phyloP scores from a whole-genome alignment of 2,888 invertebrate genomes.

The Diploptera punctata region DNA sequence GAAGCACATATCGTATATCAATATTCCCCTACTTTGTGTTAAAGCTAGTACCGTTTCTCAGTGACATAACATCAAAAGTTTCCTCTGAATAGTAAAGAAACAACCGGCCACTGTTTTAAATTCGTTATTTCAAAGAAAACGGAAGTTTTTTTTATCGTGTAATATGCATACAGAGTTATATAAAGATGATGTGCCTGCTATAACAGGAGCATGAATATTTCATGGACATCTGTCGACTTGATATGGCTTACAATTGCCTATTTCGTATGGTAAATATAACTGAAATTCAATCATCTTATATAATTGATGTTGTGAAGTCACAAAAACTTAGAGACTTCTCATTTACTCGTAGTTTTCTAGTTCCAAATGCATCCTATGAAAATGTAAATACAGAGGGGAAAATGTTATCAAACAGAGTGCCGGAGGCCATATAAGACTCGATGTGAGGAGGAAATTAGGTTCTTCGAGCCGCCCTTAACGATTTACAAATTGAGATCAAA shows the following conservation, averaged over 20 bases:
- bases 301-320: not conserved
- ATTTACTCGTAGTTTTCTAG: not conserved
- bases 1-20: too few relatives aligned
- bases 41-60: too few relatives aligned
- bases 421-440: not conserved
- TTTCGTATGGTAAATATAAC: conserved; percentile 5
- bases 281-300: conserved; percentile 4
- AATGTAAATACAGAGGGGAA: not conserved
- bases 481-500: not conserved
- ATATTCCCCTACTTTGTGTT: too few relatives aligned
- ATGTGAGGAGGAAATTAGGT: not conserved
- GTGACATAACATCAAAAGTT: too few relatives aligned
- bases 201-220: conserved; percentile 3
- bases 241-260: conserved; percentile 5
- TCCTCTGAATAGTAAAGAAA: too few relatives aligned
- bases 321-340: too few relatives aligned
- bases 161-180: not conserved
- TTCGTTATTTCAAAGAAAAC: too few relatives aligned
- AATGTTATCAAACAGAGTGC: not conserved
- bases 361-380: not conserved
- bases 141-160: too few relatives aligned
- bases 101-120: too few relatives aligned
- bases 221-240: conserved; percentile 7
- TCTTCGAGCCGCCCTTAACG: not conserved
- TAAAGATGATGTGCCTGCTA: too few relatives aligned